Evolutionary conservation across 2,888 invertebrate genomes (phyloP), one percentile per base, ranked within the genome.

Genomic region (Drosophila fulvimacula): DNA sequence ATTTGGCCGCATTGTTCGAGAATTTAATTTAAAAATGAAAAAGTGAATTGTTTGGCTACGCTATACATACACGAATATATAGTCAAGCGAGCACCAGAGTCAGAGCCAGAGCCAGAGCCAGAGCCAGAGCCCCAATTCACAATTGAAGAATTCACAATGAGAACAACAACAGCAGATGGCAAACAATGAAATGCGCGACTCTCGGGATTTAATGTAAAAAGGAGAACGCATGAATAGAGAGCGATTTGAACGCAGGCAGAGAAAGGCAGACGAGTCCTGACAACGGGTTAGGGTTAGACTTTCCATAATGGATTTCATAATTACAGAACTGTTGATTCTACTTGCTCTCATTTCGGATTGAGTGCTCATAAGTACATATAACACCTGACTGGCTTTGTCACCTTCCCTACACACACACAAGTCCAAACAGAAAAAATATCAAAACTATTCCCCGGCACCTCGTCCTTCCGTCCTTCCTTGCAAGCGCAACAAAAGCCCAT

Each of bases 11-110:
- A 82, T 82, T 86, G 87, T 83, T 69, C 52, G 32, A n/a, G 84
- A 81, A 83, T 83, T 86, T 86, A 86, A 83, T 83, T 83, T 79
- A 77, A 82, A 72, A 81, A 71, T 39, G 36, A 69, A 73, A 63
- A 77, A 76, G 32, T 10, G 58, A 56, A 69, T 69, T 69, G 69
- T 48, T 69, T 30, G 69, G 15, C 41, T 63, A 15, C 56, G 46
- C 38, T 27, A 36, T 59, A 58, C 36, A 44, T 32, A 19, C 32
- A 42, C 21, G 21, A 5, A 51, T 30, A 49, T 59, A 52, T 53
- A 27, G 53, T 17, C 24, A 32, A 60, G 48, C 61, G 10, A 46
- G 44, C 24, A 2, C 15, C 21, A 44, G 27, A 46, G 27, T 5
- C 63, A 51, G 62, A 39, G 46, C 21, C 63, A 30, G 44, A 55